A percentile compares a stretch with the other conserved stretches of the same genome.
Conservation (phyloP, 37 sponge, comb jelly and placozoan species). For the Agelas oroides region DNA sequence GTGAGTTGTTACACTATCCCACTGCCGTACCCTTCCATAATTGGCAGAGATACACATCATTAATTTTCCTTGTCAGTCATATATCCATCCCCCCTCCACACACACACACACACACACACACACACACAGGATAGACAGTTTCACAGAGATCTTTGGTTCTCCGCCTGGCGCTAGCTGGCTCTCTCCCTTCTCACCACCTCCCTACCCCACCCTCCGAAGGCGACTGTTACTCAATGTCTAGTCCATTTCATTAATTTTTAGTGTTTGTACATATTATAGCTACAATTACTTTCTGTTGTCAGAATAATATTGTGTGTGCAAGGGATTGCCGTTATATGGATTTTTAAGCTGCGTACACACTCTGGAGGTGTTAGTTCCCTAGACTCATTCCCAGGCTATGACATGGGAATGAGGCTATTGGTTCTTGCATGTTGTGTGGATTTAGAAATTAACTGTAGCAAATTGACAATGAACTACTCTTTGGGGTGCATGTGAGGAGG, state of each 20-base stretch:
- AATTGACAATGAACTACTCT: too few relatives aligned
- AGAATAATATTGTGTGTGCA: neutral
- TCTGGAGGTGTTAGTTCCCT: too few relatives aligned
- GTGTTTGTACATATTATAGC: neutral
- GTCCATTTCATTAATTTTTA: neutral
- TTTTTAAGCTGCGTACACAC: too few relatives aligned
- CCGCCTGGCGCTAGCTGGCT: slow-evolving; percentile 78
- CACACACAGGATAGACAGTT: slow-evolving; percentile 73
- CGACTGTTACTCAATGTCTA: slow-evolving; percentile 6
- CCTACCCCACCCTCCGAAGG: slow-evolving; percentile 24
- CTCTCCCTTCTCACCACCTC: slow-evolving; percentile 83
- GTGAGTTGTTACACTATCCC: too few relatives aligned
- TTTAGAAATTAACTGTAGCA: too few relatives aligned
- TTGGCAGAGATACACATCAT: too few relatives aligned
- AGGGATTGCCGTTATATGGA: neutral
- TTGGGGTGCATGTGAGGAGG: too few relatives aligned
- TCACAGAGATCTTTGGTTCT: slow-evolving; percentile 88
- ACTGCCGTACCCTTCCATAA: too few relatives aligned
- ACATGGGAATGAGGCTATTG: too few relatives aligned
- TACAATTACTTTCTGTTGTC: neutral
- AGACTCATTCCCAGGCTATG: too few relatives aligned
- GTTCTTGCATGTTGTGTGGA: too few relatives aligned
- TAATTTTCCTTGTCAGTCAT: too few relatives aligned
- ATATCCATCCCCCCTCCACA: neutral
- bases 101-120: neutral